Percentiles rank a stretch among this genome's conserved stretches.
Evolutionary conservation across 2,113 vertebrate species (phyloP).

Genomic region (Vulpes ferrilata): DNA sequence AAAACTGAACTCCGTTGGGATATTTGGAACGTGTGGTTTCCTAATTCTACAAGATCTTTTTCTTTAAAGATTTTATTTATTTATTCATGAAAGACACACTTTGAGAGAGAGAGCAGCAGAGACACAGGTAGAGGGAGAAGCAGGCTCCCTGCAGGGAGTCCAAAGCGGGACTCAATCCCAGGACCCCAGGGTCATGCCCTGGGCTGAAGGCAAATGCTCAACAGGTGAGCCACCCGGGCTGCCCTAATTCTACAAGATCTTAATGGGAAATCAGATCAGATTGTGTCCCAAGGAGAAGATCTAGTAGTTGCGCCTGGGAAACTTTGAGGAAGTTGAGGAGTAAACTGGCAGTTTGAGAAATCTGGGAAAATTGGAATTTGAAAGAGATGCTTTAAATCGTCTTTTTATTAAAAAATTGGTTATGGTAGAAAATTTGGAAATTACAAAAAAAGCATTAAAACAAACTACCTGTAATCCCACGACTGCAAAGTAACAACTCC

Average conservation of each 20-base stretch:
- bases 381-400: not conserved
- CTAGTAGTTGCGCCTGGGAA: not conserved
- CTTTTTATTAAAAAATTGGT: constrained; percentile 1
- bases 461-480: not conserved
- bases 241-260: constrained; percentile 18
- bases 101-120: too few relatives aligned
- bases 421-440: not conserved
- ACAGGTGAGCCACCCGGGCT: too few relatives aligned
- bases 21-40: not conserved
- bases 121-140: too few relatives aligned
- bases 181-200: too few relatives aligned
- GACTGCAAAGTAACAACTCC: not conserved
- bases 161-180: too few relatives aligned
- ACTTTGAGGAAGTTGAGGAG: not conserved
- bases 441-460: not conserved
- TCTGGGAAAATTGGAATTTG: constrained; percentile 17
- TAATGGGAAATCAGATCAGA: not conserved
- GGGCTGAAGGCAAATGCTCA: too few relatives aligned
- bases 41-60: constrained; percentile 10
- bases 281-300: not conserved
- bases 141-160: too few relatives aligned
- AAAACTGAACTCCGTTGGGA: not conserved
- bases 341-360: not conserved
- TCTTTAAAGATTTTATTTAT: too few relatives aligned
- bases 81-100: too few relatives aligned